Evolutionary conservation across 92 coral and sea anemone genomes (phyloP).

Genomic region (Bergia sp.): DNA sequence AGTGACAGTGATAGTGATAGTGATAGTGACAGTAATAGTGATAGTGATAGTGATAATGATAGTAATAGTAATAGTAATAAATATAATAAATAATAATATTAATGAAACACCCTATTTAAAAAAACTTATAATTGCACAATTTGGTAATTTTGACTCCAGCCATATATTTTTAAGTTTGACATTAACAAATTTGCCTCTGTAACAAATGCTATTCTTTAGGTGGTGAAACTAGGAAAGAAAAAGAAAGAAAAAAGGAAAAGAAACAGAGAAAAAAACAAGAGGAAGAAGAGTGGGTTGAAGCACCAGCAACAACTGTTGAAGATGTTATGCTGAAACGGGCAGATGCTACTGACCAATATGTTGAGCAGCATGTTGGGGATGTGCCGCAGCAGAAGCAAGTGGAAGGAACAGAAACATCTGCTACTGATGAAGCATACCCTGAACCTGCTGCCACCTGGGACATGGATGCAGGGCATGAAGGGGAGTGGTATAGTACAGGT

Average conservation of each 20-base stretch:
- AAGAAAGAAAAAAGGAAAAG: constrained; percentile 62
- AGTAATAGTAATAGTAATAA: too few species aligned
- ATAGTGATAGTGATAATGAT: too few species aligned
- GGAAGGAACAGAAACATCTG: neutral
- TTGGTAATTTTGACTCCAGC: too few species aligned
- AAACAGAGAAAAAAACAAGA: constrained; percentile 55
- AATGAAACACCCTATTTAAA: too few species aligned
- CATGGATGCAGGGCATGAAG: neutral
- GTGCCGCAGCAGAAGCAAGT: constrained; percentile 9
- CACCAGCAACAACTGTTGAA: constrained; percentile 17
- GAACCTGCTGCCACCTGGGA: constrained; percentile 27
- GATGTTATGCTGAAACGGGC: neutral
- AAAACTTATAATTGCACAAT: too few species aligned
- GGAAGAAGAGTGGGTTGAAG: constrained; percentile 49
- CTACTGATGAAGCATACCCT: neutral
- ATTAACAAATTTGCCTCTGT: neutral
- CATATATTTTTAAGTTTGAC: neutral
- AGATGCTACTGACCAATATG: neutral
- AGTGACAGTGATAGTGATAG: too few species aligned
- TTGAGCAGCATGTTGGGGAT: constrained; percentile 6
- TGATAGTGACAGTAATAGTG: too few species aligned
- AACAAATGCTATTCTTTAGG: constrained; percentile 17
- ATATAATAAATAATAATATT: too few species aligned
- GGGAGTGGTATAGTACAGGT: constrained; percentile 36
- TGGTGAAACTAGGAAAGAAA: constrained; percentile 54